Percentiles rank a stretch among this genome's conserved stretches.
Conservation (phyloP, 2,797 vertebrate species). For the Tinamus major region DNA sequence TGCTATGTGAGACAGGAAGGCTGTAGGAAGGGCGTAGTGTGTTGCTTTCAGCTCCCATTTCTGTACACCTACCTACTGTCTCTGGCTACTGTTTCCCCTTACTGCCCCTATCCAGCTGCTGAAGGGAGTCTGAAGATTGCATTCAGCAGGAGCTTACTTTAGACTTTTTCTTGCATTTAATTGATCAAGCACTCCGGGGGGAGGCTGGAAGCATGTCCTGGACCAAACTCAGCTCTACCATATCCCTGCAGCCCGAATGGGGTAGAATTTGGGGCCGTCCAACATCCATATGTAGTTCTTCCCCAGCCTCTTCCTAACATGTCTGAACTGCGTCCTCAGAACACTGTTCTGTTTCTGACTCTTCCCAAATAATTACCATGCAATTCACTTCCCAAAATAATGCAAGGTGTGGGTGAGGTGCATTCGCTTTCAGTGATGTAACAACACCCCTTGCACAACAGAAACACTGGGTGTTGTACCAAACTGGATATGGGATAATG, state of each 20-base stretch:
- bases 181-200: neutral
- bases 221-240: neutral
- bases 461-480: constrained; percentile 37
- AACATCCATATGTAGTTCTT: neutral
- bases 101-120: neutral
- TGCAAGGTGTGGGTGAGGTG: constrained; percentile 31
- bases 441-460: constrained; percentile 63
- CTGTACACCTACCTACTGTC: accelerated
- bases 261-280: neutral
- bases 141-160: neutral
- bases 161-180: neutral
- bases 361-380: constrained; percentile 50
- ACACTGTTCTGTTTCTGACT: constrained; percentile 30
- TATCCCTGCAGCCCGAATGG: neutral
- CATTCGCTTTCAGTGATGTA: constrained; percentile 9
- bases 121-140: neutral
- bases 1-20: neutral
- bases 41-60: neutral
- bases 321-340: constrained; percentile 45
- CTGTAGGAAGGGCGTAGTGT: neutral
- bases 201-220: neutral
- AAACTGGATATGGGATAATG: neutral
- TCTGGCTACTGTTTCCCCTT: neutral
- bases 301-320: neutral
- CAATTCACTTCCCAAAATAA: constrained; percentile 62